These are phyloP conservation scores for Limnodromus scolopaceus DNA, from an alignment of 2,797 vertebrate species.

Conservation along the genomic window DNA sequence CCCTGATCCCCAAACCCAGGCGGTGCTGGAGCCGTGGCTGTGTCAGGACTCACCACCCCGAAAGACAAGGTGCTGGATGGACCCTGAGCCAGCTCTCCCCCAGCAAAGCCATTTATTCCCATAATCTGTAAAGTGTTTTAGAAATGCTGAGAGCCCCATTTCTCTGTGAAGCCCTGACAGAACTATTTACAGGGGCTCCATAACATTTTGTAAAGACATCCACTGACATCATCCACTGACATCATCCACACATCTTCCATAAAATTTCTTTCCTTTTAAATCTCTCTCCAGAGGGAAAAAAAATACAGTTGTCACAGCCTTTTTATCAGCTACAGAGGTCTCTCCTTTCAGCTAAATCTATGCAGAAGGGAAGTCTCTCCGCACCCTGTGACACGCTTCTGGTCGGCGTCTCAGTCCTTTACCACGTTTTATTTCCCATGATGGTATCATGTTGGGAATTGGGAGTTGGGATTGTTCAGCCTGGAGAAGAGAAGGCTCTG, in stretches of 20 bases:
- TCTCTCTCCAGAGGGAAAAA: neutral
- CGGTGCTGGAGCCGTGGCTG: accelerated
- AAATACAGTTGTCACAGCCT: neutral
- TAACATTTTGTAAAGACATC: neutral
- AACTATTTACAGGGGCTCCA: neutral
- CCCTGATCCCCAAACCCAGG: neutral
- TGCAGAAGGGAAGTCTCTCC: neutral
- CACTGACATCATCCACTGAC: neutral
- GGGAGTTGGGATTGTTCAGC: too few relatives aligned
- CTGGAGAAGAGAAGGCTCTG: too few relatives aligned
- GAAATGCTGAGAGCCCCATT: neutral
- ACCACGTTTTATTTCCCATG: neutral
- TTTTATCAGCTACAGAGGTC: neutral
- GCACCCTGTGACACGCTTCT: neutral
- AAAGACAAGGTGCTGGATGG: neutral
- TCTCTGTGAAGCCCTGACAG: neutral
- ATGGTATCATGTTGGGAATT: too few relatives aligned
- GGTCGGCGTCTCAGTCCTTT: neutral
- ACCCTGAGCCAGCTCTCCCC: neutral
- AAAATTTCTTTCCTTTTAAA: neutral
- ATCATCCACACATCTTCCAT: neutral
- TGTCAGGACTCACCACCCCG: accelerated
- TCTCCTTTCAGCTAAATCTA: neutral
- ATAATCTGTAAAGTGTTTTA: neutral
- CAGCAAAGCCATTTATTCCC: neutral